A percentile compares a stretch with the other conserved stretches of the same genome.
phyloP scores from a whole-genome alignment of 2,797 vertebrate species.

The Australoheros facetus region DNA sequence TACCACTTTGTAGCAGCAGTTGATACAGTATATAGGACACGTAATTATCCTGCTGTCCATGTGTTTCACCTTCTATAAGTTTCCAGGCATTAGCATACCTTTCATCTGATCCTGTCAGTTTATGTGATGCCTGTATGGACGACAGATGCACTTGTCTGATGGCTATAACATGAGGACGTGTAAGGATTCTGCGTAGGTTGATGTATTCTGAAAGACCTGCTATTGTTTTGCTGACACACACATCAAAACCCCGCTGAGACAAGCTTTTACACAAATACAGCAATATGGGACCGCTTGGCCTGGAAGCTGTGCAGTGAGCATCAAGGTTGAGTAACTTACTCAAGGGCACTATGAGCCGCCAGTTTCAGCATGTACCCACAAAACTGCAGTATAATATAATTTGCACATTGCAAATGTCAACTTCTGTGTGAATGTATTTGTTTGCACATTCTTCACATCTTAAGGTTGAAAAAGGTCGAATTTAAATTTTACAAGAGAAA shows the following conservation, averaged over 20 bases:
- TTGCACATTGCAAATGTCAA: conserved; percentile 41
- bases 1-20: not conserved
- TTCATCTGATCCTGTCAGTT: conserved; percentile 6
- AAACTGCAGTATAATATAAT: conserved; percentile 14
- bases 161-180: conserved; percentile 33
- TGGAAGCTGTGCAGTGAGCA: conserved; percentile 34
- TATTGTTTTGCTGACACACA: conserved; percentile 49
- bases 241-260: conserved; percentile 32
- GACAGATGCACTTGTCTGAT: conserved; percentile 51
- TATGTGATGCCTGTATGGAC: conserved; percentile 17
- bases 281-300: conserved; percentile 41
- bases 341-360: conserved; percentile 42
- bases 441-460: not conserved
- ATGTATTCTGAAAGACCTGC: conserved; percentile 45
- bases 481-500: conserved; percentile 31
- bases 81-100: not conserved
- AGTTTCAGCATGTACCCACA: conserved; percentile 10
- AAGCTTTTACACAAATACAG: conserved; percentile 53
- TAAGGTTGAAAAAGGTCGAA: conserved; percentile 40
- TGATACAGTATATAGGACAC: not conserved
- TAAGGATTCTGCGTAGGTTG: conserved; percentile 2
- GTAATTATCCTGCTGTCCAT: conserved; percentile 10
- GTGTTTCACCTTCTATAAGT: not conserved
- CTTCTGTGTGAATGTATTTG: not conserved
- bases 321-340: conserved; percentile 52